Percentiles rank a stretch among this genome's conserved stretches.
Evolutionary conservation across 2,888 invertebrate species (phyloP).

Genomic region (Achlya flavicornis): DNA sequence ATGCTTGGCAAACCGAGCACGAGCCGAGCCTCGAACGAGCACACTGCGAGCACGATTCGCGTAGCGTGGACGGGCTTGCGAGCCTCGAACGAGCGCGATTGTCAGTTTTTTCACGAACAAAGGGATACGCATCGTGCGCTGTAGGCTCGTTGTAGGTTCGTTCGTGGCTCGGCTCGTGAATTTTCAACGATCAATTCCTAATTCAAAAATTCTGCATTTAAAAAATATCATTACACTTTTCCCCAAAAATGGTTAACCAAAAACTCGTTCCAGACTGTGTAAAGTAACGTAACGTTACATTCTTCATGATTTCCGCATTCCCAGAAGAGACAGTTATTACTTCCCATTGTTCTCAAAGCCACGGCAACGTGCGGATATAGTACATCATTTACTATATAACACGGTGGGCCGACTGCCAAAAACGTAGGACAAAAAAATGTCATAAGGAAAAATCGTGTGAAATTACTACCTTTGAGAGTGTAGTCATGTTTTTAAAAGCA

Average conservation of each 20-base stretch:
- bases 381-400: background rate
- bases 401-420: slow-evolving; percentile 3
- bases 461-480: background rate
- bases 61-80: too few species aligned
- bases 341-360: background rate
- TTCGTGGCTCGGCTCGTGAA: too few species aligned
- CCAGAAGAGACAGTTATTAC: slow-evolving; percentile 3
- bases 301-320: background rate
- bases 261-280: background rate
- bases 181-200: too few species aligned
- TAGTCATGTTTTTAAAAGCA: background rate
- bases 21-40: too few species aligned
- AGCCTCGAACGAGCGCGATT: too few species aligned
- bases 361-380: background rate
- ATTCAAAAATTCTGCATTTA: background rate
- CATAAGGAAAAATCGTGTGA: slow-evolving; percentile 2
- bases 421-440: background rate
- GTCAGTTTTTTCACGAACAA: too few species aligned
- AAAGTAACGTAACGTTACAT: background rate
- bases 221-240: background rate
- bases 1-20: too few species aligned
- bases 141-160: too few species aligned
- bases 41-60: too few species aligned
- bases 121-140: too few species aligned
- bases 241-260: background rate